Conservation (phyloP, 30 jellyfish, hydroid and myxozoan species). For the Clytia hemisphaerica region DNA sequence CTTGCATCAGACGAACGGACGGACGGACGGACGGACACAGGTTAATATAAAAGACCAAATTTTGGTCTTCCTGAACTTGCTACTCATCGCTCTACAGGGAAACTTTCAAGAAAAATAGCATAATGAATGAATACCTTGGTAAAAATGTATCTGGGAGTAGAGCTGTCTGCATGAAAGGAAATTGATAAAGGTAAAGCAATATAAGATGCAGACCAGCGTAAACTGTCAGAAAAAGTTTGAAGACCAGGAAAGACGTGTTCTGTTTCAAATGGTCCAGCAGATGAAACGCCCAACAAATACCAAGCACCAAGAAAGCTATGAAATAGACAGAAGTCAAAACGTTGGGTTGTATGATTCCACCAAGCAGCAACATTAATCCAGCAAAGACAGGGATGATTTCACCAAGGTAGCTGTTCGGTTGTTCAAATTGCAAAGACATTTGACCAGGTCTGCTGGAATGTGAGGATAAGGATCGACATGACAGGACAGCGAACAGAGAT, state of each 20-base stretch:
- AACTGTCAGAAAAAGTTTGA: conserved; percentile 47
- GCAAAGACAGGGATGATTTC: conserved; percentile 63
- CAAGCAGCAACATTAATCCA: conserved; percentile 70
- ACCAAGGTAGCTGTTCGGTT: conserved; percentile 42
- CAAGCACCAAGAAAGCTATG: conserved; percentile 62
- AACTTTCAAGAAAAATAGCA: too few species aligned
- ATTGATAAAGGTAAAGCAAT: conserved; percentile 64
- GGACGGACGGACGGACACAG: too few species aligned
- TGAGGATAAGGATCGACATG: conserved; percentile 43
- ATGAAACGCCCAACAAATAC: conserved; percentile 93
- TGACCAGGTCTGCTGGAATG: too few species aligned
- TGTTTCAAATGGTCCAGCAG: conserved; percentile 42
- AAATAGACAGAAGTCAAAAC: conserved; percentile 71
- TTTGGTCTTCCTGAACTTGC: not conserved
- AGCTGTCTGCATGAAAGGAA: conserved; percentile 59
- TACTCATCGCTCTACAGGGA: too few species aligned
- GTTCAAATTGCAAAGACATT: conserved; percentile 17
- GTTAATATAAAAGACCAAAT: too few species aligned
- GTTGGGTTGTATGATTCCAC: conserved; percentile 88
- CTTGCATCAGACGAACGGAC: too few species aligned
- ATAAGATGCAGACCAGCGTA: conserved; percentile 65
- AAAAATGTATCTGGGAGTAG: conserved; percentile 40
- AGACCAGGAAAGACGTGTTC: conserved; percentile 38
- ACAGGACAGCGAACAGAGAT: conserved; percentile 68
- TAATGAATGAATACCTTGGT: too few species aligned